Percentiles rank a stretch among this genome's conserved stretches.
phyloP scores from a whole-genome alignment of 1,140 invertebrate genomes.

The Bombus confusus region DNA sequence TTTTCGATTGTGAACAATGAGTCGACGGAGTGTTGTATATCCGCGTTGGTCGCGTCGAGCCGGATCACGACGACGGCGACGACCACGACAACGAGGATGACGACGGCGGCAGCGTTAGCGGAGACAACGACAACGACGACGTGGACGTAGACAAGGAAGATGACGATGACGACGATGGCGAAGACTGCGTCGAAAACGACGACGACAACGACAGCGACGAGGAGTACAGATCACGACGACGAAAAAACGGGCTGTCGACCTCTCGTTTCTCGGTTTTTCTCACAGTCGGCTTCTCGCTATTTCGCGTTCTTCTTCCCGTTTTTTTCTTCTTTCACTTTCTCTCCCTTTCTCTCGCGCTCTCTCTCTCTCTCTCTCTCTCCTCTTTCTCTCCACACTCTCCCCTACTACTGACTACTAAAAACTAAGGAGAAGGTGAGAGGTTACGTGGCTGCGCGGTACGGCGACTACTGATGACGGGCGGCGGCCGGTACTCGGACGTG shows the following conservation, averaged over 20 bases:
- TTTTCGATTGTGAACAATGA: too few relatives aligned
- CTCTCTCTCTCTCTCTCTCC: slow-evolving; percentile 51
- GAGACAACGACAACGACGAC: slow-evolving; percentile 35
- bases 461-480: slow-evolving; percentile 84
- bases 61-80: slow-evolving; percentile 51
- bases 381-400: slow-evolving; percentile 68
- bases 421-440: slow-evolving; percentile 85
- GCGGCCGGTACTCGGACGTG: slow-evolving; percentile 85
- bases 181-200: slow-evolving; percentile 27
- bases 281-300: slow-evolving; percentile 42
- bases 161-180: slow-evolving; percentile 27
- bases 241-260: slow-evolving; percentile 60
- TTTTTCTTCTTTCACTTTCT: slow-evolving; percentile 14
- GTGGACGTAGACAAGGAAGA: slow-evolving; percentile 13
- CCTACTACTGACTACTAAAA: slow-evolving; percentile 84
- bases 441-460: slow-evolving; percentile 84
- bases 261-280: slow-evolving; percentile 49
- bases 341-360: slow-evolving; percentile 2
- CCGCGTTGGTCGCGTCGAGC: slow-evolving; percentile 50
- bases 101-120: slow-evolving; percentile 20
- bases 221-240: slow-evolving; percentile 51
- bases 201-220: slow-evolving; percentile 44
- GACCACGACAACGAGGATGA: slow-evolving; percentile 18
- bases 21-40: neutral
- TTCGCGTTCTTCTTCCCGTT: slow-evolving; percentile 21